phyloP scores from a whole-genome alignment of 2,113 vertebrate species.

The Pitta sordida region DNA sequence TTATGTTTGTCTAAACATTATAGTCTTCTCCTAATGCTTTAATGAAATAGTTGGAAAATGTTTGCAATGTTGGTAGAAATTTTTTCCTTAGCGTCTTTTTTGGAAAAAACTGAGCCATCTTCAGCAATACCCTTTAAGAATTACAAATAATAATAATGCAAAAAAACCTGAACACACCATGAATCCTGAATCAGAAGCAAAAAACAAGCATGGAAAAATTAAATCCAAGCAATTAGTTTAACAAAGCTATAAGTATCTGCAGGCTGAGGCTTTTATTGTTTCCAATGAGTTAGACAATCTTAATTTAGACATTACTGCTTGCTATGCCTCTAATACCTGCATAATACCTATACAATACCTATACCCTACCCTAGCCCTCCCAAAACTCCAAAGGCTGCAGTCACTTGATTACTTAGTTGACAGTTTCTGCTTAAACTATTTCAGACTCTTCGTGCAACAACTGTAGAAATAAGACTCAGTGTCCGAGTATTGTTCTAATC shows the following conservation, averaged over 20 bases:
- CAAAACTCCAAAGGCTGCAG: background rate
- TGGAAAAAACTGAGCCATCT: background rate
- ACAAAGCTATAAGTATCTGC: background rate
- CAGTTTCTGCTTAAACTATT: background rate
- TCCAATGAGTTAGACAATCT: background rate
- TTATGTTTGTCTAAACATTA: background rate
- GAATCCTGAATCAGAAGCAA: background rate
- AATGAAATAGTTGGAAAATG: constrained; percentile 6
- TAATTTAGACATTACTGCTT: background rate
- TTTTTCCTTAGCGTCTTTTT: background rate
- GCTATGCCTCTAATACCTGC: background rate
- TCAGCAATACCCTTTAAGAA: background rate
- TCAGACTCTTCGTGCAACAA: background rate
- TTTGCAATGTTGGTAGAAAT: background rate
- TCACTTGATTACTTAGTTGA: background rate
- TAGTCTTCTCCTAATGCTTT: background rate
- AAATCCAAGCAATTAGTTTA: background rate
- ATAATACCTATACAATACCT: too few relatives aligned
- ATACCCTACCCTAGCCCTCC: too few relatives aligned
- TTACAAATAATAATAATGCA: background rate
- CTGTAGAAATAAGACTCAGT: background rate
- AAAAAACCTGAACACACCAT: background rate
- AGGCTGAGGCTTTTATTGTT: background rate
- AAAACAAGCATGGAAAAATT: background rate
- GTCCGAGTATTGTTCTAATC: background rate